These are phyloP conservation scores for Megalurothrips usitatus DNA, from an alignment of 2,888 invertebrate genomes.

Conservation along the genomic window DNA sequence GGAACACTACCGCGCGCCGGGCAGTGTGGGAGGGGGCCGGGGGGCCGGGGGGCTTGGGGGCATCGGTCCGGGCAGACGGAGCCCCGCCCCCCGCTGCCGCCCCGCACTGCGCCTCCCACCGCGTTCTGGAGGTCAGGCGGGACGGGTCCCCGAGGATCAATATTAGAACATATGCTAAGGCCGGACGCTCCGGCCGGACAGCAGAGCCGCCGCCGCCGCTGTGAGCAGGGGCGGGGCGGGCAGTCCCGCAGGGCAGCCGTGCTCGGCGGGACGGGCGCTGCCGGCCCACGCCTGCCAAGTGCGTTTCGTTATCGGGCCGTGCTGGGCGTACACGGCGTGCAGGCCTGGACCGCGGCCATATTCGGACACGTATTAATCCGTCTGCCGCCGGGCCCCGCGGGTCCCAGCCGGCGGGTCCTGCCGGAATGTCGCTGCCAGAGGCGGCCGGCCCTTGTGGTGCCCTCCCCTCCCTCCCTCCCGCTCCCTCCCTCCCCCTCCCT, in stretches of 20 bases:
- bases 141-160: slow-evolving; percentile 14
- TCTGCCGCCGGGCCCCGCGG: neutral
- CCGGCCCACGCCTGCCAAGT: too few relatives aligned
- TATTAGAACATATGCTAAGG: slow-evolving; percentile 25
- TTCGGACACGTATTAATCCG: slow-evolving; percentile 10
- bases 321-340: too few relatives aligned
- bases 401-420: neutral
- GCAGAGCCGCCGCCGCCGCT: too few relatives aligned
- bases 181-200: neutral
- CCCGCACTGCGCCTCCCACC: neutral
- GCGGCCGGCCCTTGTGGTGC: neutral
- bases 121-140: neutral
- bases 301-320: neutral
- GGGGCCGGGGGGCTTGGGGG: too few relatives aligned
- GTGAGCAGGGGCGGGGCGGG: too few relatives aligned
- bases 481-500: neutral
- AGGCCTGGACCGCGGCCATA: neutral
- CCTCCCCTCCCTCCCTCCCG: neutral
- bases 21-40: too few relatives aligned
- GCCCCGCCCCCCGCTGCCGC: neutral
- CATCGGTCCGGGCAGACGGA: neutral
- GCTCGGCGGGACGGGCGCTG: too few relatives aligned
- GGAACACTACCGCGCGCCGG: too few relatives aligned
- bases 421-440: too few relatives aligned
- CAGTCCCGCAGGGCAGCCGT: too few relatives aligned